Conservation (phyloP, 2,113 vertebrate genomes). For the Sinosuthora webbiana region DNA sequence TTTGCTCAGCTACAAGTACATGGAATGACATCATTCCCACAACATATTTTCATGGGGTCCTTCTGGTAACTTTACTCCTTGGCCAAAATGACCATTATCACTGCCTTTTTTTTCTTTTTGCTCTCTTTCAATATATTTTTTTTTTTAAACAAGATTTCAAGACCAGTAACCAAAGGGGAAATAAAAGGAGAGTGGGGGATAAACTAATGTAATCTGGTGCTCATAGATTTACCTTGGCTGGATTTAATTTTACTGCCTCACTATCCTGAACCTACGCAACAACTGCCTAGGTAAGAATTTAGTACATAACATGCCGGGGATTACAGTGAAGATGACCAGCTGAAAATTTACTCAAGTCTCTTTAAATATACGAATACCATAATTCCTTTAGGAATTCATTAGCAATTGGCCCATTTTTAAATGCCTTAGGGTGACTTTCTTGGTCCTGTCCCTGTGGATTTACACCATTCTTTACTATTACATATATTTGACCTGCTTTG, state of each 20-base stretch:
- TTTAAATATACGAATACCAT: background rate
- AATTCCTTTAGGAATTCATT: background rate
- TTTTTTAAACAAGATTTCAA: background rate
- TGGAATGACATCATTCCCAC: background rate
- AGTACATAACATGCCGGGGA: background rate
- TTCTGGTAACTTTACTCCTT: background rate
- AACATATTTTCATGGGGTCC: background rate
- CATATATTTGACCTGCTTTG: background rate
- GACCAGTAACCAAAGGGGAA: background rate
- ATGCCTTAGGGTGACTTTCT: background rate
- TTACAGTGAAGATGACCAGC: background rate
- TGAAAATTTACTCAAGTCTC: background rate
- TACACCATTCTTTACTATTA: background rate
- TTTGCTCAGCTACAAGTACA: background rate
- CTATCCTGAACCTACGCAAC: background rate
- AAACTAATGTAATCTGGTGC: background rate
- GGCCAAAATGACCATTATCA: background rate
- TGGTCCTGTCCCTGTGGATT: background rate
- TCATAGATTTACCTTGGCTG: background rate
- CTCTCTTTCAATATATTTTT: background rate
- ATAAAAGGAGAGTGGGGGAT: rapidly evolving
- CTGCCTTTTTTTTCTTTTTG: rapidly evolving
- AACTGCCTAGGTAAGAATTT: background rate
- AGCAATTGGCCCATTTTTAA: background rate
- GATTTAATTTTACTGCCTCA: background rate